Conservation (phyloP, 37 sponge, comb jelly and placozoan species). For the Beroe ovata region DNA sequence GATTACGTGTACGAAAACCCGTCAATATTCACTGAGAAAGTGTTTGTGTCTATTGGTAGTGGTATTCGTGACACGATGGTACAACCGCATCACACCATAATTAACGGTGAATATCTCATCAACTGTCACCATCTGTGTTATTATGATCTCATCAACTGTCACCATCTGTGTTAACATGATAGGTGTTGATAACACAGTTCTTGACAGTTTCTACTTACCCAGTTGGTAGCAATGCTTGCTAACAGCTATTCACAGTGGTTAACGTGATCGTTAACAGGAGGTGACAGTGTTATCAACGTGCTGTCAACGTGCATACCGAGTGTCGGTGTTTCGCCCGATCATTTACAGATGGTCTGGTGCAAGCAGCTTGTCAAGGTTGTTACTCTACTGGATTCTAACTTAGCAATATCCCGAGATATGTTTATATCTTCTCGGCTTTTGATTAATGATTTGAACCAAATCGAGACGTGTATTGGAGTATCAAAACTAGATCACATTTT, state of each 20-base stretch:
- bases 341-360: constrained; percentile 63
- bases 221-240: too few relatives aligned
- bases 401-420: too few relatives aligned
- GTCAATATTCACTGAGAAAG: neutral
- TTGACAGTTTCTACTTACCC: too few relatives aligned
- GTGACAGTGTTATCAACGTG: constrained; percentile 26
- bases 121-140: neutral
- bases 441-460: too few relatives aligned
- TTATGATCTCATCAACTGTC: too few relatives aligned
- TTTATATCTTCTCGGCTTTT: too few relatives aligned
- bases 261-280: too few relatives aligned
- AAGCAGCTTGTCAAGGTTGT: constrained; percentile 53
- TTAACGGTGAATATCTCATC: constrained; percentile 2
- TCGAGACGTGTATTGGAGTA: too few relatives aligned
- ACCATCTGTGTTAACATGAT: too few relatives aligned
- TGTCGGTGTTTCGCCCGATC: constrained; percentile 31
- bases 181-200: too few relatives aligned
- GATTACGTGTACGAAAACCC: neutral
- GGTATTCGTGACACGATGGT: constrained; percentile 52
- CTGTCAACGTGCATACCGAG: constrained; percentile 28
- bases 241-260: too few relatives aligned
- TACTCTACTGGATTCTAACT: neutral
- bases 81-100: constrained; percentile 37
- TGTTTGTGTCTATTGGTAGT: constrained; percentile 41
- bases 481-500: too few relatives aligned